Conservation (phyloP, 2,888 invertebrate genomes). For the Pegoplata infirma region DNA sequence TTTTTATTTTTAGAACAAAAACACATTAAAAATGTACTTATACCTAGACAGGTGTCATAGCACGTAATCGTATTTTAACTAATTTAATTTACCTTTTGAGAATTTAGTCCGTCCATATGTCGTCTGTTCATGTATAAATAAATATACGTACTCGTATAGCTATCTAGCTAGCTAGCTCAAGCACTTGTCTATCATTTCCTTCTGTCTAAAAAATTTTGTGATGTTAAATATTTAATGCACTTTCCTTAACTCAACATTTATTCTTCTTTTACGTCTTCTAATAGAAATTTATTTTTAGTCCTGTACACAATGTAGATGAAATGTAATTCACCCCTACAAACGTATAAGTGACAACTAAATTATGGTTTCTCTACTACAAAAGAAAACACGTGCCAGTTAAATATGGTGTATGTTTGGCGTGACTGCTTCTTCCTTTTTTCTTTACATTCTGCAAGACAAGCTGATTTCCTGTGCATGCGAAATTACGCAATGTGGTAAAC, state of each 20-base stretch:
- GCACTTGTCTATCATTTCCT: constrained; percentile 15
- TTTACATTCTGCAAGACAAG: constrained; percentile 8
- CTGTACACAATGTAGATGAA: constrained; percentile 3
- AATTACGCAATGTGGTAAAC: constrained; percentile 59
- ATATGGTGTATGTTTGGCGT: constrained; percentile 9
- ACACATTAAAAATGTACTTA: constrained; percentile 12
- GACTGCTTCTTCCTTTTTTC: neutral
- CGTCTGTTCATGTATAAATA: too few species aligned
- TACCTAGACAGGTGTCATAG: constrained; percentile 47
- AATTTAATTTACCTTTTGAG: constrained; percentile 59
- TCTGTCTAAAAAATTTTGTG: constrained; percentile 14
- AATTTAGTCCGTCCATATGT: constrained; percentile 8
- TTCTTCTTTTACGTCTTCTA: neutral
- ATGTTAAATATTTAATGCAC: constrained; percentile 59
- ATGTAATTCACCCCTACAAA: neutral
- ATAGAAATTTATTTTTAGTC: neutral
- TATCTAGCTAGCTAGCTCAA: too few species aligned
- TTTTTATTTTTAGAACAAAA: neutral
- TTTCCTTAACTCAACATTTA: constrained; percentile 19
- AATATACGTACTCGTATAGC: too few species aligned
- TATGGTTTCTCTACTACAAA: constrained; percentile 56
- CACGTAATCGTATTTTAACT: constrained; percentile 53
- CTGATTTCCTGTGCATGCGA: constrained; percentile 51
- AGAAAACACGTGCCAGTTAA: constrained; percentile 45
- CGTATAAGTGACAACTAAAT: constrained; percentile 60